phyloP scores from a whole-genome alignment of 2,113 vertebrate species.

The Rhynchopsitta pachyrhyncha region DNA sequence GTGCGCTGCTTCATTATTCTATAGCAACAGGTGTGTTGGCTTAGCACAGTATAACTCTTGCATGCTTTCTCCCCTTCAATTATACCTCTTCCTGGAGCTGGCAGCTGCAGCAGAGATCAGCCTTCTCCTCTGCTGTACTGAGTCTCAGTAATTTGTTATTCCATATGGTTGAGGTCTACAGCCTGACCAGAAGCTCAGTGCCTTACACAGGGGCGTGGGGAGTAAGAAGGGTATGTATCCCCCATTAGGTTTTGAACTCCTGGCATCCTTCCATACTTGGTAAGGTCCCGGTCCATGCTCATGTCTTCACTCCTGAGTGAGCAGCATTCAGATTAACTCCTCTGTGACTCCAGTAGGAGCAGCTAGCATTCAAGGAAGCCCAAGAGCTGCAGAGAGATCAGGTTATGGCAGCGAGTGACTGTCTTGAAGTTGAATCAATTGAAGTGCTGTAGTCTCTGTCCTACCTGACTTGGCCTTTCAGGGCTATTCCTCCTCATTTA shows the following conservation, averaged over 20 bases:
- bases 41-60: neutral
- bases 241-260: neutral
- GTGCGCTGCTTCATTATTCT: neutral
- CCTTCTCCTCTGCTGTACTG: conserved; percentile 26
- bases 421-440: neutral
- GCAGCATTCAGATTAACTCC: neutral
- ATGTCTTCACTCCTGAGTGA: neutral
- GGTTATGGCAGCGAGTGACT: neutral
- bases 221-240: neutral
- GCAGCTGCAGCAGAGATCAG: conserved; percentile 48
- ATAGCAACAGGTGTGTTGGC: conserved; percentile 34
- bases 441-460: neutral
- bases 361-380: neutral
- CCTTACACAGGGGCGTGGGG: neutral
- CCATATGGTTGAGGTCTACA: conserved; percentile 21
- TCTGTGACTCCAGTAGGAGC: neutral
- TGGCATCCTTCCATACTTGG: neutral
- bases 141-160: conserved; percentile 46
- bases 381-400: neutral
- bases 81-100: conserved; percentile 33
- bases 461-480: neutral
- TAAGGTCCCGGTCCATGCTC: neutral
- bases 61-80: conserved; percentile 10
- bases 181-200: neutral
- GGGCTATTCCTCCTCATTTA: neutral